Evolutionary conservation across 2,113 vertebrate genomes (phyloP).

Genomic region (Psilopogon haemacephalus): DNA sequence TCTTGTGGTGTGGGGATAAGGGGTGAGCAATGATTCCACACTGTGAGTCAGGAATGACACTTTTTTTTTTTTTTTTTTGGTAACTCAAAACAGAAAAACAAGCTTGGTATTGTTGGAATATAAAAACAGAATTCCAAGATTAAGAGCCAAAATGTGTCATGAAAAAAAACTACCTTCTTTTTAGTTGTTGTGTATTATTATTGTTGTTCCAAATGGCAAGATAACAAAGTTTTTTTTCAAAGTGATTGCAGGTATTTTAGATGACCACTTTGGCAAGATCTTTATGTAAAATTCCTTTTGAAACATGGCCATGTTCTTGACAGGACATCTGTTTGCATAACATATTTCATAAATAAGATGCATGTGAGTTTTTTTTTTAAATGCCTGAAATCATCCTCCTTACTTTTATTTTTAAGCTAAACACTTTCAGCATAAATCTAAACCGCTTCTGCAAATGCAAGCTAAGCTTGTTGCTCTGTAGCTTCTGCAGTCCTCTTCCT

Average conservation of each 20-base stretch:
- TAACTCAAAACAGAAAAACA: not conserved
- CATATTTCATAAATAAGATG: slow-evolving; percentile 17
- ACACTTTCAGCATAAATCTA: not conserved
- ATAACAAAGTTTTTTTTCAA: not conserved
- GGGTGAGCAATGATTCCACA: not conserved
- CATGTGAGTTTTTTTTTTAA: not conserved
- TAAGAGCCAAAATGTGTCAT: not conserved
- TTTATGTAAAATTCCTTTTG: slow-evolving; percentile 39
- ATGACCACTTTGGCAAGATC: not conserved
- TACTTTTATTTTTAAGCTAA: slow-evolving; percentile 37
- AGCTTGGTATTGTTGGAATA: not conserved
- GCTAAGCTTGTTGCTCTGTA: slow-evolving; percentile 49
- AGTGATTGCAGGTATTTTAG: not conserved
- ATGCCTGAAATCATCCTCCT: slow-evolving; percentile 8
- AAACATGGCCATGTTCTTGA: not conserved
- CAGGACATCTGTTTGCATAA: not conserved
- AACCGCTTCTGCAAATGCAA: slow-evolving; percentile 30
- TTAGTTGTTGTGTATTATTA: not conserved
- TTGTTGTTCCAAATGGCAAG: not conserved
- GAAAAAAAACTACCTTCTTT: not conserved
- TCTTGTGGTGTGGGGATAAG: not conserved
- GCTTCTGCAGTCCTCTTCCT: not conserved
- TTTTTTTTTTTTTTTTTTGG: not conserved
- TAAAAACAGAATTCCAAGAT: not conserved
- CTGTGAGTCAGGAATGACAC: not conserved